Base-by-base conservation (phyloP, 1,140 invertebrate genomes). In the Ganaspis sp. region DNA sequence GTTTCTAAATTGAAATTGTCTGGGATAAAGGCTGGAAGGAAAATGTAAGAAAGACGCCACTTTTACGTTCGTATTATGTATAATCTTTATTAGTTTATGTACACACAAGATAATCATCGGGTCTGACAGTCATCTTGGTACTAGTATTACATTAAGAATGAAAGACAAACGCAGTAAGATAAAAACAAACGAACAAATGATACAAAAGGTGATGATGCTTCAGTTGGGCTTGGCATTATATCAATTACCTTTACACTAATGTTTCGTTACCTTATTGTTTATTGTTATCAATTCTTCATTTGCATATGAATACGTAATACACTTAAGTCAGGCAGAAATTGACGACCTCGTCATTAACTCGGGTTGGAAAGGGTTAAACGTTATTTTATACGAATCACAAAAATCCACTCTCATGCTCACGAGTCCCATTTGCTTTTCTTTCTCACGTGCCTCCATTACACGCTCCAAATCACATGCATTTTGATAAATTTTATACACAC, bases 161-260 rank as follows among this genome's bases (percentile, higher is more conserved):
- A 91, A 91, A 90, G 89, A 90, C 89, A 91, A 91, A 91, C 88
- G 88, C 88, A 91, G 85, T 89, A 90, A 90, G 87, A 89, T 89
- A 90, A 88, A 90, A 90, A 90, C 88, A 90, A 91, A 91, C 87
- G 84, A 90, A 89, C 87, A 89, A 90, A 90, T 90, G 87, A 90
- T 90, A 90, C 87, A 90, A 90, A 90, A 87, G 86, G 84, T 90
- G 88, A 90, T 87, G 85, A 89, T 90, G 88, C 87, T 85, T 84
- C 79, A 78, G 71, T 84, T 79, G 78, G 80, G 76, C 77, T 85
- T 89, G 79, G 17, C 12, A 40, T 49, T 84, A 85, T 89, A 86
- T 87, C 82, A 82, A 75, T 81, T 86, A 87, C 86, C 75, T 80
- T 82, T 86, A 86, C 74, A 73, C 77, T 83, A 83, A 82, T 85